Percentiles rank a stretch among this genome's conserved stretches.
Evolutionary conservation across 1,140 invertebrate species (phyloP).

Genomic region (Augochlora pura): DNA sequence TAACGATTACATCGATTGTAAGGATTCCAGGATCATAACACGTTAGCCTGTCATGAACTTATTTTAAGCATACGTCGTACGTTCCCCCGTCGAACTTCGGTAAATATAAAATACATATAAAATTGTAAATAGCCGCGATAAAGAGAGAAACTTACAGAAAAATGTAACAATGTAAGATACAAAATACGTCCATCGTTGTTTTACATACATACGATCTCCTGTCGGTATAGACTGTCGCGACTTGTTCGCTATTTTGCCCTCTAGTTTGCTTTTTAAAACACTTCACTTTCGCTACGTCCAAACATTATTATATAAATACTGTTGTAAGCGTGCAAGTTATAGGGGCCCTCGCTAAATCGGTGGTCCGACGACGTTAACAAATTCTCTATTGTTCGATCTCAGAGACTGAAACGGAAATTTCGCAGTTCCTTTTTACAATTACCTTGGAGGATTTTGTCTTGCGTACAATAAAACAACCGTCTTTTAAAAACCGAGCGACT

Average conservation of each 20-base stretch:
- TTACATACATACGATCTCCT: constrained; percentile 41
- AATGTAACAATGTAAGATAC: constrained; percentile 65
- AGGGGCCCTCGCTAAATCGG: constrained; percentile 62
- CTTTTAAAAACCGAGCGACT: too few relatives aligned
- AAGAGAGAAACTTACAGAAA: constrained; percentile 64
- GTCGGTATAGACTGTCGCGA: constrained; percentile 14
- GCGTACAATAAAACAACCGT: too few relatives aligned
- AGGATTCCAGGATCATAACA: constrained; percentile 23
- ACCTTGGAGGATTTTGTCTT: too few relatives aligned
- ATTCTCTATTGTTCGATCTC: constrained; percentile 34
- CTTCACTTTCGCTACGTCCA: constrained; percentile 19
- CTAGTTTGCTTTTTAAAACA: constrained; percentile 10
- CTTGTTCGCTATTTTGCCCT: constrained; percentile 3
- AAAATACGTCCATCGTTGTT: constrained; percentile 70
- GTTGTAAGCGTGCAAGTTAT: constrained; percentile 49
- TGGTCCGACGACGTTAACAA: constrained; percentile 52
- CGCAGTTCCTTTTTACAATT: too few relatives aligned
- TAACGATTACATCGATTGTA: constrained; percentile 17
- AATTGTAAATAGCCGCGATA: constrained; percentile 62
- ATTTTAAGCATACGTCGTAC: constrained; percentile 36
- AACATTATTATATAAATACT: constrained; percentile 20
- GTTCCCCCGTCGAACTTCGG: constrained; percentile 9
- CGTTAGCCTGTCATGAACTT: constrained; percentile 34
- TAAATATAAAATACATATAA: constrained; percentile 71
- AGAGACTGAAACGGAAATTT: too few relatives aligned